These are phyloP conservation scores for Brachylomia viminalis DNA, from an alignment of 2,888 invertebrate species.

Conservation along the genomic window DNA sequence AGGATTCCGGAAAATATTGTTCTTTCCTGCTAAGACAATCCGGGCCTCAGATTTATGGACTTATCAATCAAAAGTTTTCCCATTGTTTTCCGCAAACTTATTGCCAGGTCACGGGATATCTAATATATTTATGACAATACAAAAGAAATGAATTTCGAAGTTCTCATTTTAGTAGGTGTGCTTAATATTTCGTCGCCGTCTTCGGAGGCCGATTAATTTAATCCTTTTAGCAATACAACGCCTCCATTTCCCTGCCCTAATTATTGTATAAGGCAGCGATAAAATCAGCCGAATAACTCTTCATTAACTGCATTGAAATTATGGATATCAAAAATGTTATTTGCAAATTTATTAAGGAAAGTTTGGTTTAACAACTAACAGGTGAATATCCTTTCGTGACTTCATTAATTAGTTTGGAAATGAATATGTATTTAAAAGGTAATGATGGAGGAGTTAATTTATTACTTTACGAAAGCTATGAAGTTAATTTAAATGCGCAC, in stretches of 20 bases:
- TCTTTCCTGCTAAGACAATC: conserved; percentile 47
- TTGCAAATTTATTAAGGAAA: conserved; percentile 25
- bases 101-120: conserved; percentile 54
- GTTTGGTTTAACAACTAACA: conserved; percentile 19
- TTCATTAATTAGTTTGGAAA: conserved; percentile 26
- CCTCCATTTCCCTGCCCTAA: conserved; percentile 42
- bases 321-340: conserved; percentile 38
- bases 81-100: conserved; percentile 70
- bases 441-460: conserved; percentile 9
- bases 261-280: conserved; percentile 53
- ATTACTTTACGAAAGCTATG: not conserved
- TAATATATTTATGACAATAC: conserved; percentile 55
- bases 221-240: conserved; percentile 60
- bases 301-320: conserved; percentile 55
- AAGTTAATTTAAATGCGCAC: not conserved
- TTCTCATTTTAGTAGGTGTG: conserved; percentile 46
- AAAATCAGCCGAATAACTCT: conserved; percentile 49
- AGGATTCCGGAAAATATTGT: conserved; percentile 37
- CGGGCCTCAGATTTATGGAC: conserved; percentile 67
- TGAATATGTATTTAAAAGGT: conserved; percentile 11
- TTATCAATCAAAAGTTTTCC: conserved; percentile 75
- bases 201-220: conserved; percentile 58
- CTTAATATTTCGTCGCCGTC: conserved; percentile 48
- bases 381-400: conserved; percentile 15
- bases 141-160: conserved; percentile 55